Evolutionary conservation across 2,797 vertebrate genomes (phyloP).

Genomic region (Menidia menidia): DNA sequence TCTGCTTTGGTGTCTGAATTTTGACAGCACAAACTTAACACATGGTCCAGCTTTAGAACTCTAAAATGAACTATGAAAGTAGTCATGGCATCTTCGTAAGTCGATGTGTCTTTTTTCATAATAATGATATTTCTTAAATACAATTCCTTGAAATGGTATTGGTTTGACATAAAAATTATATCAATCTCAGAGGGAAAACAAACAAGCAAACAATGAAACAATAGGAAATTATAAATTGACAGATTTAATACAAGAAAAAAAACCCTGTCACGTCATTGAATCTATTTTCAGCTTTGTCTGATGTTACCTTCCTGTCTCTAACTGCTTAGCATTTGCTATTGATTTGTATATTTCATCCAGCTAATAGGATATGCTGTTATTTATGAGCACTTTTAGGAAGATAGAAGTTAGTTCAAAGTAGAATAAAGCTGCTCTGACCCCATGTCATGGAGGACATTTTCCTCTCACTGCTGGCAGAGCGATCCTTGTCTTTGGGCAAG

Average conservation of each 20-base stretch:
- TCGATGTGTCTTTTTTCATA: not conserved
- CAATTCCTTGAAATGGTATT: too few species aligned
- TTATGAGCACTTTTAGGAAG: not conserved
- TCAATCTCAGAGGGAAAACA: too few species aligned
- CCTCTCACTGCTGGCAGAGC: not conserved
- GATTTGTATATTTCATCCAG: not conserved
- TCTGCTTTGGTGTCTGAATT: conserved; percentile 27
- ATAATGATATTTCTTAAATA: not conserved
- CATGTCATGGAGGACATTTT: not conserved
- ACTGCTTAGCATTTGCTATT: not conserved
- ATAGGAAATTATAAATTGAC: not conserved
- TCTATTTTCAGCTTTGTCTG: not conserved
- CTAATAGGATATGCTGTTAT: not conserved
- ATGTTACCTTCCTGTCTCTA: not conserved
- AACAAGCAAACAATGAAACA: not conserved
- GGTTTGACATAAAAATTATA: too few species aligned
- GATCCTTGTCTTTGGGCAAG: not conserved
- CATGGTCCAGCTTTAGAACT: not conserved
- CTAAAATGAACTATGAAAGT: conserved; percentile 13
- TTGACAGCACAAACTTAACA: conserved; percentile 20
- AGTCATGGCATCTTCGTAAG: not conserved
- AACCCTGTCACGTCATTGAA: not conserved
- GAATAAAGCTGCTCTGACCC: not conserved
- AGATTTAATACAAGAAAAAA: not conserved
- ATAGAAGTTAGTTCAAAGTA: not conserved